Percentiles rank a stretch among this genome's conserved stretches.
Conservation (phyloP, 2,888 invertebrate genomes). For the Trissoscelio sp. region DNA sequence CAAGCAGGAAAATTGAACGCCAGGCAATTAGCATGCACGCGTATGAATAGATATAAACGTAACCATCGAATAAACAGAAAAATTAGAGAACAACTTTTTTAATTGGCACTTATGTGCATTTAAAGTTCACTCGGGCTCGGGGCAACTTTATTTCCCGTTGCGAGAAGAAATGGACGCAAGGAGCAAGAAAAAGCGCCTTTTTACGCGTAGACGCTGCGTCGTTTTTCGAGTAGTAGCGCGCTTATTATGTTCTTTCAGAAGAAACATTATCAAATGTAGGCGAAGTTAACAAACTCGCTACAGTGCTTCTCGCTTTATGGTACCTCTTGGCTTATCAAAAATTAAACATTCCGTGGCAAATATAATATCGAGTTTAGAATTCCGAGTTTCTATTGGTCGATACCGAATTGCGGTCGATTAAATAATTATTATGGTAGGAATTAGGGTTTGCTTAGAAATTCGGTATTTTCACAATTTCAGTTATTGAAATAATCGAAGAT, state of each 20-base stretch:
- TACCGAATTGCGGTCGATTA: constrained; percentile 1
- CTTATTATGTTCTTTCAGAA: constrained; percentile 21
- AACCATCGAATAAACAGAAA: constrained; percentile 43
- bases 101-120: constrained; percentile 46
- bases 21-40: constrained; percentile 49
- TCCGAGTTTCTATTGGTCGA: neutral
- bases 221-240: constrained; percentile 10
- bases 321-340: constrained; percentile 8
- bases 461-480: too few relatives aligned
- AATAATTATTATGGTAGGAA: neutral
- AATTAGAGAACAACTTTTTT: constrained; percentile 47
- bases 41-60: constrained; percentile 31
- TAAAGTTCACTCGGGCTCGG: constrained; percentile 20
- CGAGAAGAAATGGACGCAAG: constrained; percentile 5
- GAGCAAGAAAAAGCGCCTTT: neutral
- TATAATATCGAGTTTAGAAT: constrained; percentile 4
- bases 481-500: too few relatives aligned
- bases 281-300: constrained; percentile 13
- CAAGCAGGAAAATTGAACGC: constrained; percentile 23
- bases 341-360: constrained; percentile 13
- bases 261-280: constrained; percentile 25
- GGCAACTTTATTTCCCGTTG: constrained; percentile 7
- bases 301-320: neutral
- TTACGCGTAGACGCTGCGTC: constrained; percentile 3
- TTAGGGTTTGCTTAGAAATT: too few relatives aligned